Conservation (phyloP, 53 echinoderm and acorn worm genomes). For the Apostichopus leukothele region DNA sequence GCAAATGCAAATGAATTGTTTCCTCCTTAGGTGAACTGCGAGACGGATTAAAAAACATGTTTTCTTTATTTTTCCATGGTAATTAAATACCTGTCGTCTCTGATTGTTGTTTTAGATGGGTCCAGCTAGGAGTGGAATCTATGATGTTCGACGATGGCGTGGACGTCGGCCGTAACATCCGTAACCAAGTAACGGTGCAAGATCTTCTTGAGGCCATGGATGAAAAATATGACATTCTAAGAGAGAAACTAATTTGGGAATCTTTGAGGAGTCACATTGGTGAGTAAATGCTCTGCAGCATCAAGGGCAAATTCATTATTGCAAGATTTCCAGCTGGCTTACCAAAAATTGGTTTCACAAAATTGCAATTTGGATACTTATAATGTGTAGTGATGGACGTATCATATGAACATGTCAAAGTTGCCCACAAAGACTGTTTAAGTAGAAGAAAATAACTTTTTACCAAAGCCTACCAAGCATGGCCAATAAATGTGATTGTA, state of each 20-base stretch:
- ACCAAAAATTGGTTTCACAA: neutral
- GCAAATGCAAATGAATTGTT: too few relatives aligned
- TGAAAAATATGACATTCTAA: constrained; percentile 90
- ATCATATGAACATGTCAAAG: too few relatives aligned
- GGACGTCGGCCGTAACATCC: constrained; percentile 69
- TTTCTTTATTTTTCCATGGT: too few relatives aligned
- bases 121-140: constrained; percentile 88
- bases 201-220: constrained; percentile 94
- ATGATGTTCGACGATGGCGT: constrained; percentile 90
- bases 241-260: constrained; percentile 93
- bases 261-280: constrained; percentile 82
- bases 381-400: too few relatives aligned
- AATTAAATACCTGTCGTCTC: neutral
- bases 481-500: too few relatives aligned
- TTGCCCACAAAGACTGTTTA: too few relatives aligned
- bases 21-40: too few relatives aligned
- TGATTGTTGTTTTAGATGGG: constrained; percentile 66
- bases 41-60: too few relatives aligned
- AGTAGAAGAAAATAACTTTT: too few relatives aligned
- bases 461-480: too few relatives aligned
- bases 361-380: neutral
- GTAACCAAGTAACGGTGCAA: constrained; percentile 89
- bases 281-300: constrained; percentile 42
- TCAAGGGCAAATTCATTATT: too few relatives aligned
- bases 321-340: too few relatives aligned